phyloP scores from a whole-genome alignment of 2,797 vertebrate genomes.

The Oophaga sylvatica region DNA sequence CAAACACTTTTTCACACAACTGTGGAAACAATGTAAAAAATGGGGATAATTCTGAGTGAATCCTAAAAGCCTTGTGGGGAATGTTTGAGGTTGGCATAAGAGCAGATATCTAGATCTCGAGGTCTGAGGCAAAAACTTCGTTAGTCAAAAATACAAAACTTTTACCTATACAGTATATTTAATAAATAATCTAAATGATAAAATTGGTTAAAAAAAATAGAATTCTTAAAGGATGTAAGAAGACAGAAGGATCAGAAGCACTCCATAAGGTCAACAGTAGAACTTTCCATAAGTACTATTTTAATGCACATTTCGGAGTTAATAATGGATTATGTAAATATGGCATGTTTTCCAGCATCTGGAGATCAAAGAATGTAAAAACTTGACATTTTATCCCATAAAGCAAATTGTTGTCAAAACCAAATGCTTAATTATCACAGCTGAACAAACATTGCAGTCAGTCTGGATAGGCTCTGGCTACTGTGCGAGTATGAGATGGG shows the following conservation, averaged over 20 bases:
- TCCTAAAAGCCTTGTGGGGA: no score
- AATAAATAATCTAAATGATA: neutral
- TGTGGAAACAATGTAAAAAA: no score
- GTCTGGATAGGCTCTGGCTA: neutral
- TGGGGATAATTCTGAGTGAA: no score
- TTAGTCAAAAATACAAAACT: neutral
- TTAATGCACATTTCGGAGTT: neutral
- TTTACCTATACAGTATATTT: no score
- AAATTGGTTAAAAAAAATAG: neutral
- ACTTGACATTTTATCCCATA: constrained; percentile 10
- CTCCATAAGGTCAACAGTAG: neutral
- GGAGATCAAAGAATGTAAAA: constrained; percentile 11
- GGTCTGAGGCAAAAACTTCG: neutral
- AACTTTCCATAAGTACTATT: neutral
- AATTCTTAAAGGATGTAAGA: neutral
- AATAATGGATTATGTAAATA: neutral
- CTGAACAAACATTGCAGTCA: constrained; percentile 33
- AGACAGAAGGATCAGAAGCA: neutral
- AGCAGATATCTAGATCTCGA: no score
- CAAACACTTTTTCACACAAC: no score
- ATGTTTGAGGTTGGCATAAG: no score
- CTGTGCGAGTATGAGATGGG: constrained; percentile 13
- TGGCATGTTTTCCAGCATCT: neutral
- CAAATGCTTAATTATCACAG: constrained; percentile 37
- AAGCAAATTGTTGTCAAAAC: constrained; percentile 37